Conservation (phyloP, 1,140 invertebrate genomes). For the Penaeus indicus region DNA sequence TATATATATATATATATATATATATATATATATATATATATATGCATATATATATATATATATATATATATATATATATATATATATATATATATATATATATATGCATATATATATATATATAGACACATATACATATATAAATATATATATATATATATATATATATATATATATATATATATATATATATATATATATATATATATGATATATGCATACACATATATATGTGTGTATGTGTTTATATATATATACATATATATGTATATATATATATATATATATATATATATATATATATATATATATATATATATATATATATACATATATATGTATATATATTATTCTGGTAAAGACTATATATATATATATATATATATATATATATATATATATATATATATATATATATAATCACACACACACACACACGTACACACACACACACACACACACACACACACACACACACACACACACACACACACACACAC, state of each 20-base stretch:
- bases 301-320: conserved; percentile 1
- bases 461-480: neutral
- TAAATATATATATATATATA: neutral
- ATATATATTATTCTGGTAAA: neutral
- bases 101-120: conserved; percentile 1
- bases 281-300: conserved; percentile 21
- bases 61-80: conserved; percentile 26
- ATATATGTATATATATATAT: conserved; percentile 19
- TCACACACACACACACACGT: neutral
- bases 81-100: conserved; percentile 2
- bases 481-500: neutral
- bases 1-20: neutral
- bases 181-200: neutral
- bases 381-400: conserved; percentile 28
- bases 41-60: conserved; percentile 15
- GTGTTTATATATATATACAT: neutral
- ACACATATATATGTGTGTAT: neutral
- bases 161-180: neutral
- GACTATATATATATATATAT: neutral
- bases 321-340: neutral
- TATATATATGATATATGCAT: neutral
- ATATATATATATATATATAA: conserved; percentile 23
- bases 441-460: neutral
- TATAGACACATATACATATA: neutral
- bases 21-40: conserved; percentile 4